Evolutionary conservation across 2,888 invertebrate species (phyloP).

Genomic region (Alviniconcha strummeri): DNA sequence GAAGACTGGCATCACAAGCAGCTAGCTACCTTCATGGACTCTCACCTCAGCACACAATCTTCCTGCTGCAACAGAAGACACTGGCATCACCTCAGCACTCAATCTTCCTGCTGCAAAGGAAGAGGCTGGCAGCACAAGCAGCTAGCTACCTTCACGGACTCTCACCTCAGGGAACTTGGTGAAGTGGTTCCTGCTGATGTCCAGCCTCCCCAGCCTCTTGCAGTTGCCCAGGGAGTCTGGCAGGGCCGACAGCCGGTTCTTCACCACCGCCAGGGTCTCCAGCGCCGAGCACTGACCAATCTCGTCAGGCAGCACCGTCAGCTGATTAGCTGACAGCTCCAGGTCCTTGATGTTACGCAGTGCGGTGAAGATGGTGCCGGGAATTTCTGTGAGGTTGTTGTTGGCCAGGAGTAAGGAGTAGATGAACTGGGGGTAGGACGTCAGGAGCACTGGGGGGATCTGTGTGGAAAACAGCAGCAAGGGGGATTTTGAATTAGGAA

Average conservation of each 20-base stretch:
- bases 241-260: constrained; percentile 52
- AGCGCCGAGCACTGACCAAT: constrained; percentile 52
- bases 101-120: too few relatives aligned
- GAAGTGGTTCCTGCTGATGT: constrained; percentile 58
- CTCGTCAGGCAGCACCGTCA: constrained; percentile 52
- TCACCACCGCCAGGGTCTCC: constrained; percentile 41
- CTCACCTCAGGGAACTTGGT: constrained; percentile 43
- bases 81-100: too few relatives aligned
- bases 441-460: constrained; percentile 38
- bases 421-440: constrained; percentile 47
- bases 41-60: too few relatives aligned
- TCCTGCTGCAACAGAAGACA: too few relatives aligned
- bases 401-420: constrained; percentile 50
- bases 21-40: too few relatives aligned
- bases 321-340: constrained; percentile 50
- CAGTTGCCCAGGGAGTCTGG: constrained; percentile 53
- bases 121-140: too few relatives aligned
- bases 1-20: too few relatives aligned
- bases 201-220: constrained; percentile 44
- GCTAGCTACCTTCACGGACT: background rate
- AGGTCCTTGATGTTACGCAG: constrained; percentile 55
- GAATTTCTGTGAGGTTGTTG: constrained; percentile 50
- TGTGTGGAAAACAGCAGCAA: background rate
- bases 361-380: constrained; percentile 51
- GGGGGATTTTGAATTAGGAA: background rate